Evolutionary conservation across 1,140 invertebrate species (phyloP), one percentile per base, ranked within the genome.

Genomic region (Pectinophora gossypiella): DNA sequence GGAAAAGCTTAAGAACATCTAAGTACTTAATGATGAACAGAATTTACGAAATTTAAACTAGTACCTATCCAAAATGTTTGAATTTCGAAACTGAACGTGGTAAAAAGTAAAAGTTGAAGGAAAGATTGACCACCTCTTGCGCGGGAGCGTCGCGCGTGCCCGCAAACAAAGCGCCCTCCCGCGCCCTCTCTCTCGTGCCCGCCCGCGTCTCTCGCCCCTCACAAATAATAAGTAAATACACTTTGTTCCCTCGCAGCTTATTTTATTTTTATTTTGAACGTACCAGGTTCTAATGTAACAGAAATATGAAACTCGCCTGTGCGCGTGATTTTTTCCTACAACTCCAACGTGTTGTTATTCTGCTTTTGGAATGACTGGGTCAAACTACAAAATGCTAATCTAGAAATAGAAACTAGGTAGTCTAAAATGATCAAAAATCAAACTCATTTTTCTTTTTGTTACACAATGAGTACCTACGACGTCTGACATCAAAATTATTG

Each of bases 141-240:
- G 44, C 56, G 47, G 56, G 58, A 53, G 55, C 51, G 54, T 21
- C 54, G 67, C 70, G 70, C 71, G 71, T 74, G 68, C 68, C 50
- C 52, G 56, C 68, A 69, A 71, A 76, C 71, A 76, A 72, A 70
- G 66, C 57, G 16, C 15, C 36, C 10, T 15, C 36, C 13, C 36
- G 12, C n/a, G 36, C 36, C 7, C 27, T 40, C 36, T 15, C 47
- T 32, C 56, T 50, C 38, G 51, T n/a, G n/a, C 16, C 51, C 9
- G 44, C 22, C 48, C 51, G 10, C 58, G 2, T 51, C 42, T 42
- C 48, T 27, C 36, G 7, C 12, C 56, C 46, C 62, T 54, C 51
- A 56, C 67, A 65, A 67, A 72, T 64, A 73, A 68, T 66, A 71
- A 69, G 65, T 60, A 72, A 67, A 69, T 60, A 72, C 62, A 69